These are phyloP conservation scores for Drosophila kanapiae DNA, from an alignment of 1,140 invertebrate species.

Conservation along the genomic window DNA sequence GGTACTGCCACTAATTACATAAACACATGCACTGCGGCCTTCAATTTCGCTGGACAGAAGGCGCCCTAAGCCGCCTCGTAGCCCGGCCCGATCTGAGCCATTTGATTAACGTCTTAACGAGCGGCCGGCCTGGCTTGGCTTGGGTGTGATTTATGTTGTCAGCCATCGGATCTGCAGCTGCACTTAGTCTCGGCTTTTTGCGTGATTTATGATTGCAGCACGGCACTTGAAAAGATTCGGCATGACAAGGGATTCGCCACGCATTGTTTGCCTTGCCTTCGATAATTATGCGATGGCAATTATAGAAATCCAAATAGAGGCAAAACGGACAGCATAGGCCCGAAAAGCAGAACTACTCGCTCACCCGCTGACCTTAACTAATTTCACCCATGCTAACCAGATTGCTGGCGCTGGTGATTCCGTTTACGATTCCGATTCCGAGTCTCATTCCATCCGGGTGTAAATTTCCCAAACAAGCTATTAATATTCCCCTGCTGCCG, in stretches of 20 bases:
- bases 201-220: slow-evolving; percentile 77
- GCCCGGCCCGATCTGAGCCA: slow-evolving; percentile 51
- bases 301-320: slow-evolving; percentile 17
- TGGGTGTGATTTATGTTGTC: slow-evolving; percentile 74
- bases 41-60: slow-evolving; percentile 65
- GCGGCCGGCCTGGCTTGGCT: slow-evolving; percentile 32
- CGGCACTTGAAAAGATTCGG: slow-evolving; percentile 59
- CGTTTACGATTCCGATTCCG: slow-evolving; percentile 6
- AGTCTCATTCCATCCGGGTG: slow-evolving; percentile 65
- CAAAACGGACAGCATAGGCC: slow-evolving; percentile 17
- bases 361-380: slow-evolving; percentile 53
- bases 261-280: slow-evolving; percentile 61
- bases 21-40: slow-evolving; percentile 68
- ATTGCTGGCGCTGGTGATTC: slow-evolving; percentile 1
- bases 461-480: slow-evolving; percentile 77
- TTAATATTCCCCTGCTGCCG: slow-evolving; percentile 53
- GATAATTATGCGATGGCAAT: slow-evolving; percentile 53
- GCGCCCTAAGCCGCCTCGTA: slow-evolving; percentile 32
- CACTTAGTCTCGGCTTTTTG: slow-evolving; percentile 53
- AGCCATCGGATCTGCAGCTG: slow-evolving; percentile 57
- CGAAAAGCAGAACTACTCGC: slow-evolving; percentile 41
- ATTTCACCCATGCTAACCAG: slow-evolving; percentile 28
- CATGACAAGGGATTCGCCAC: slow-evolving; percentile 76
- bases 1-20: slow-evolving; percentile 73
- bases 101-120: slow-evolving; percentile 82